phyloP scores from a whole-genome alignment of 2,113 vertebrate genomes.

The Pavo muticus region DNA sequence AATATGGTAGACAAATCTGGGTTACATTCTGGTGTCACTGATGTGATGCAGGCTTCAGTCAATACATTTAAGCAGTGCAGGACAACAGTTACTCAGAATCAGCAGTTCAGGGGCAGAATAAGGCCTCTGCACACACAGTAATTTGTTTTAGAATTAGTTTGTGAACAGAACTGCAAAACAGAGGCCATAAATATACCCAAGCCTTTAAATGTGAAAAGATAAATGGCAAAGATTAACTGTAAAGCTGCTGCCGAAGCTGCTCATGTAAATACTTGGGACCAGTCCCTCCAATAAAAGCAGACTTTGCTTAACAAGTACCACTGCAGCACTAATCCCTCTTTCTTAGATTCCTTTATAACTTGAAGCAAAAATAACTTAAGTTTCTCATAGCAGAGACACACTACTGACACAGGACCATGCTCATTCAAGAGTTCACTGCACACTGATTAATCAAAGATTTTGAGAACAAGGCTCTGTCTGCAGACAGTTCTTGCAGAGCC shows the following conservation, averaged over 20 bases:
- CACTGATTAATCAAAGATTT: neutral
- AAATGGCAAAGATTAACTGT: neutral
- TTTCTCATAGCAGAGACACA: neutral
- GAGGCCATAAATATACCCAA: neutral
- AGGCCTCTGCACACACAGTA: neutral
- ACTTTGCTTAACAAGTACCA: neutral
- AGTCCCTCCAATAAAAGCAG: neutral
- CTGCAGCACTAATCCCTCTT: neutral
- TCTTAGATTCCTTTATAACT: neutral
- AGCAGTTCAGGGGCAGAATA: neutral
- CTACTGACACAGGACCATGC: neutral
- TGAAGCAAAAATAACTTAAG: slow-evolving; percentile 2
- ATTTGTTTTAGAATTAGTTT: slow-evolving; percentile 10
- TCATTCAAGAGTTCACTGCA: neutral
- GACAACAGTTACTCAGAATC: neutral
- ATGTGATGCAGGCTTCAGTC: neutral
- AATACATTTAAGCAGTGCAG: neutral
- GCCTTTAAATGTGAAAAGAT: neutral
- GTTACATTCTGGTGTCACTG: neutral
- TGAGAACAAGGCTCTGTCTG: neutral
- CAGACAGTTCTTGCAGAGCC: neutral
- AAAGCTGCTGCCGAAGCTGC: neutral
- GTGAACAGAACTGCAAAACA: neutral
- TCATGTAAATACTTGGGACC: neutral
- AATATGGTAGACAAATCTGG: neutral